Base-by-base conservation (phyloP, 2,113 vertebrate genomes). In the Ceyx margarethae region DNA sequence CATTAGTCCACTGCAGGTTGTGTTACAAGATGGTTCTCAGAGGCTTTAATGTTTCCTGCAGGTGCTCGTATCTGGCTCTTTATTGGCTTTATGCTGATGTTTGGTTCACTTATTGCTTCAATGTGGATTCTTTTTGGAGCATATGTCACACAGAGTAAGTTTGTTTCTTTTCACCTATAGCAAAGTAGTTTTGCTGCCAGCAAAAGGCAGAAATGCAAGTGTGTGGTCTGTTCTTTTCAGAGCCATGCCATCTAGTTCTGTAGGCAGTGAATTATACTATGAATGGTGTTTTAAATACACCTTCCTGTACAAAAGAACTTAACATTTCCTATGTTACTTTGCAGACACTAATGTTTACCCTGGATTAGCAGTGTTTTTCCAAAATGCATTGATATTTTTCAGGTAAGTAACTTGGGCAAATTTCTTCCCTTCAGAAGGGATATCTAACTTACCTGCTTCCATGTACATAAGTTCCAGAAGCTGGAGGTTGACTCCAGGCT, bases 361-460 rank as follows among this genome's bases (percentile, higher is more conserved):
- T 10, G 98, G 99, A 33, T 92, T 99, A 90, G 98, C 98, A 89
- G 98, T 99, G 81, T 99, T 99, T 97, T 99, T 99, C 95, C 99
- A 99, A 94, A 99, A 99, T n/a, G 97, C 98, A 5, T 97, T 99
- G 78, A 99, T 99, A 98, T 99, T 99, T 96, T 99, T 99, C 95
- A 99, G 98, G 99, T 99, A 95, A 98, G 98, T 97, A 50, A 42
- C 33, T 71, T 18, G 77, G 86, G 22, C 40, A 48, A 11, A 48
- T 20, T 33, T 45, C 25, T 8, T 17, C 46, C 37, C 15, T 40
- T 73, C 23, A 71, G 45, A 3, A 76, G 84, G 40, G 35, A 9
- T 72, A 10, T 53, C 45, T 26, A 6, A 6, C 16, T 57, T 61
- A 2, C 13, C 60, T 35, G 50, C 40, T 60, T 61, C 51, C 20